Evolutionary conservation across 2,113 vertebrate species (phyloP).

Genomic region (Dicrurus megarhynchus): DNA sequence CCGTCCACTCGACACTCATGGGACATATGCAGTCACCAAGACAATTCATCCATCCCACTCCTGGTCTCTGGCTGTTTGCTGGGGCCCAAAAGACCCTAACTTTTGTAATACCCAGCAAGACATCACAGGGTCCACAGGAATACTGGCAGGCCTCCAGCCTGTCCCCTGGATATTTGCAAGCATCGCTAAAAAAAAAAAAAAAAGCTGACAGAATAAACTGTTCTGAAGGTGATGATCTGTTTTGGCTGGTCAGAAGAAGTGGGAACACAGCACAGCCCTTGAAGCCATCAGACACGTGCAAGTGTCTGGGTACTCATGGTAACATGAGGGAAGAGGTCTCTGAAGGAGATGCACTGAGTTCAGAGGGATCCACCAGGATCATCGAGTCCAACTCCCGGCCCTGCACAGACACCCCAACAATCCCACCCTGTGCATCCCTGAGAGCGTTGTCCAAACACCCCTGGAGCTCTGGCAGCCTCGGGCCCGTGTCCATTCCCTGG

Average conservation of each 20-base stretch:
- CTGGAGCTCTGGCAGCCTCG: background rate
- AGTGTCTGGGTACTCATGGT: too few species aligned
- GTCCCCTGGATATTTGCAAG: background rate
- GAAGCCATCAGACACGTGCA: background rate
- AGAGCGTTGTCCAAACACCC: accelerated
- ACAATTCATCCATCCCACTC: background rate
- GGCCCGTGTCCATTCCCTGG: background rate
- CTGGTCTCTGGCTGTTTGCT: background rate
- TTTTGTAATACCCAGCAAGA: background rate
- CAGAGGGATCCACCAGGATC: background rate
- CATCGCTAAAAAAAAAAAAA: background rate
- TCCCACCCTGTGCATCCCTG: background rate
- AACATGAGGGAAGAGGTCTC: background rate
- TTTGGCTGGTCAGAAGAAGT: background rate
- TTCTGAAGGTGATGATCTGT: background rate
- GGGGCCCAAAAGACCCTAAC: background rate
- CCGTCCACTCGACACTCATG: background rate
- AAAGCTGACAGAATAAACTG: background rate
- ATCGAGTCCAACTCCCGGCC: accelerated
- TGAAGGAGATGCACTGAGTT: background rate
- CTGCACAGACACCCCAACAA: background rate
- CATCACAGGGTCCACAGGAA: background rate
- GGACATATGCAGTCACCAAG: background rate
- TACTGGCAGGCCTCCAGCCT: background rate
- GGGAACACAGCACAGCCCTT: background rate